phyloP scores from a whole-genome alignment of 2,797 vertebrate species.

The Vultur gryphus region DNA sequence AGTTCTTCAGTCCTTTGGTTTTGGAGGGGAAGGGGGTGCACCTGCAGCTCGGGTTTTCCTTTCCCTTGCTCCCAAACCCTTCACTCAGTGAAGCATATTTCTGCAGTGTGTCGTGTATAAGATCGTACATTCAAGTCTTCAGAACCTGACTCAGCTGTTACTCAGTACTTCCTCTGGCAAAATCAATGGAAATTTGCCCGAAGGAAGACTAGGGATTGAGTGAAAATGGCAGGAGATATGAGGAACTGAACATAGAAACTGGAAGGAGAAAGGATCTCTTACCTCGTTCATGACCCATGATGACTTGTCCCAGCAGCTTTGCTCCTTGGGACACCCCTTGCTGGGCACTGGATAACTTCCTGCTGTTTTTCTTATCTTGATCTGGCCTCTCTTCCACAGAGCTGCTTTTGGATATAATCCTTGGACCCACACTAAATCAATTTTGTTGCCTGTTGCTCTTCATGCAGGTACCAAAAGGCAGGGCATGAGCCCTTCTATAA shows the following conservation, averaged over 20 bases:
- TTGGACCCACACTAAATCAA: neutral
- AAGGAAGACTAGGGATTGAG: neutral
- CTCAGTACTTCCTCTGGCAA: conserved; percentile 15
- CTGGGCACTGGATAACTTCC: neutral
- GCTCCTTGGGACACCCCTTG: neutral
- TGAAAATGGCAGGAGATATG: neutral
- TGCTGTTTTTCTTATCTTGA: neutral
- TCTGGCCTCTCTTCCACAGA: neutral
- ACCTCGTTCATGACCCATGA: neutral
- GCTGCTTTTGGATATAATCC: neutral
- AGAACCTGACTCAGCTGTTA: conserved; percentile 45
- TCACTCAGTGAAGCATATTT: conserved; percentile 10
- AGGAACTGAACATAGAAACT: neutral
- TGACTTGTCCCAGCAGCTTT: neutral
- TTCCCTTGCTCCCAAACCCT: conserved; percentile 8
- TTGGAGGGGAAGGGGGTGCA: neutral
- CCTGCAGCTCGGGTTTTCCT: conserved; percentile 39
- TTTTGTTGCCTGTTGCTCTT: neutral
- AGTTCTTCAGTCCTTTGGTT: neutral
- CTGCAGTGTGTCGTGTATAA: neutral
- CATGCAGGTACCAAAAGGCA: neutral
- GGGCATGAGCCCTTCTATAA: neutral
- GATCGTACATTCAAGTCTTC: neutral
- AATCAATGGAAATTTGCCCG: neutral
- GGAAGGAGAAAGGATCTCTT: neutral